Evolutionary conservation across 2,113 vertebrate species (phyloP).

Genomic region (Catharus fuscescens): DNA sequence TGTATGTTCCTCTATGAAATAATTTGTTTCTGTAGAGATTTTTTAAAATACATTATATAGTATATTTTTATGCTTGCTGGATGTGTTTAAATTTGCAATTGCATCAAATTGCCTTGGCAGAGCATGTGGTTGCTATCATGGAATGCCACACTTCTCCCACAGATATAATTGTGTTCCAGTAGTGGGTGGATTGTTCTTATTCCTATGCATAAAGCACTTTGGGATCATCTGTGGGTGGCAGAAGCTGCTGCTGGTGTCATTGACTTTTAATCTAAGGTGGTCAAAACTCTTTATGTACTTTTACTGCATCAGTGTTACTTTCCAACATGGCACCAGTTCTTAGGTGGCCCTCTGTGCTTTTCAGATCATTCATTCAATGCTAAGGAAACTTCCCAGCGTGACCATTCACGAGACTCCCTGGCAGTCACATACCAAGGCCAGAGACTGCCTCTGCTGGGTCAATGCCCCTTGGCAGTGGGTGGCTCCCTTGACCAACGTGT

Average conservation of each 20-base stretch:
- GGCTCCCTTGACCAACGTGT: rapidly evolving
- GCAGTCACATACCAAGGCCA: background rate
- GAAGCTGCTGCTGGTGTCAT: background rate
- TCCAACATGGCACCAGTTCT: background rate
- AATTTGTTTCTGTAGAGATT: background rate
- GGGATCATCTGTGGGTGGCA: background rate
- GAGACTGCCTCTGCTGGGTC: background rate
- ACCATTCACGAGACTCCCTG: background rate
- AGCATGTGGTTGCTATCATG: background rate
- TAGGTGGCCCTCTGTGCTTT: background rate
- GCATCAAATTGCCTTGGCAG: background rate
- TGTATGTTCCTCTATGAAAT: background rate
- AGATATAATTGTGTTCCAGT: background rate
- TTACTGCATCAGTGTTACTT: background rate
- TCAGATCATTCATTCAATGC: background rate
- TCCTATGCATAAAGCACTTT: background rate
- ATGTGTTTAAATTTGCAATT: background rate
- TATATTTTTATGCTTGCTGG: background rate
- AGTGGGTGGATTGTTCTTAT: background rate
- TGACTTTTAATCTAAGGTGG: constrained; percentile 6
- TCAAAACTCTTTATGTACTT: background rate
- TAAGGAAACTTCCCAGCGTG: background rate
- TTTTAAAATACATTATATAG: background rate
- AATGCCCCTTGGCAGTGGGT: rapidly evolving
- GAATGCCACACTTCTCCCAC: background rate